These are phyloP conservation scores for Chymomyza procnemis DNA, from an alignment of 2,888 invertebrate genomes.

Conservation along the genomic window DNA sequence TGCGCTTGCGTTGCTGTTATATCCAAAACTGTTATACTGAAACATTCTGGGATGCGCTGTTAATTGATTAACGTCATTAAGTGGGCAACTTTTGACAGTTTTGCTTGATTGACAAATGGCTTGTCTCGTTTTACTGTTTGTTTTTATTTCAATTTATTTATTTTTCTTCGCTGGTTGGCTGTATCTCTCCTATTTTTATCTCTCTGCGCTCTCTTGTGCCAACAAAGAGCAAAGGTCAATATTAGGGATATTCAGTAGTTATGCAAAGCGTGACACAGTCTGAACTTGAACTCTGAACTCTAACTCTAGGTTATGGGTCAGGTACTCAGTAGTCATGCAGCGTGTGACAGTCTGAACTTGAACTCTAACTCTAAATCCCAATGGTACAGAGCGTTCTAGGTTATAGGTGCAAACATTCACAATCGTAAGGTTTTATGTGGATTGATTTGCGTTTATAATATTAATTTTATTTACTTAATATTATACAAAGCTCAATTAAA, in stretches of 20 bases:
- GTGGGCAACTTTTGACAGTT: background rate
- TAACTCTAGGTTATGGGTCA: too few species aligned
- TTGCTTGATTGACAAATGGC: background rate
- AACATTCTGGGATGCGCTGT: constrained; percentile 4
- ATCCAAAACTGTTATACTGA: constrained; percentile 5
- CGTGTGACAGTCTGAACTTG: too few species aligned
- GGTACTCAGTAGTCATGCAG: too few species aligned
- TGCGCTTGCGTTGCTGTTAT: constrained; percentile 13
- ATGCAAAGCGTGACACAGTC: too few species aligned
- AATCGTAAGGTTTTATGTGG: too few species aligned
- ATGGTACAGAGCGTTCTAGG: too few species aligned
- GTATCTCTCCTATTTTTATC: background rate
- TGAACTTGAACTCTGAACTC: too few species aligned
- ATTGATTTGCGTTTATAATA: too few species aligned
- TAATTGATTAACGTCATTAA: constrained; percentile 21
- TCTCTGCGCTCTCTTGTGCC: background rate
- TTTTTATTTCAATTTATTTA: background rate
- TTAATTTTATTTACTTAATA: too few species aligned
- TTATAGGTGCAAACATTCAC: too few species aligned
- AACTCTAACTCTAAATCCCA: too few species aligned
- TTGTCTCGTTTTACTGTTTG: background rate
- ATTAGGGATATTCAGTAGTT: background rate
- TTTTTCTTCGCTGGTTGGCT: background rate
- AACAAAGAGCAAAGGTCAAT: background rate
- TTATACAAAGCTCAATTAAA: too few species aligned